Evolutionary conservation across 2,888 invertebrate genomes (phyloP).

Genomic region (Drosophila barbarae): DNA sequence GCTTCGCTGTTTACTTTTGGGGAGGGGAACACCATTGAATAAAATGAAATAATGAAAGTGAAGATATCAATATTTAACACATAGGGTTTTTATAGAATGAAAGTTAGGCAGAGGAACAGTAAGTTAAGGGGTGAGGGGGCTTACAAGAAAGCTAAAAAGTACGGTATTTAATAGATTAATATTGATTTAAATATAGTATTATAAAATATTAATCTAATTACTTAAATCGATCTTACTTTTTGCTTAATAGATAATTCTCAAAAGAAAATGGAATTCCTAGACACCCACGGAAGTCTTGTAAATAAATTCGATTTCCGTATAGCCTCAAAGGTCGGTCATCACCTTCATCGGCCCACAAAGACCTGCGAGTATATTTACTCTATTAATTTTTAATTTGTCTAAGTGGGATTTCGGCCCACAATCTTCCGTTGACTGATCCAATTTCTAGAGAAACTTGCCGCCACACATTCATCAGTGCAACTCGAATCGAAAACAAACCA

Average conservation of each 20-base stretch:
- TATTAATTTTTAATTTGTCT: constrained; percentile 5
- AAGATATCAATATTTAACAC: constrained; percentile 5
- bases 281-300: constrained; percentile 1
- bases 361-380: constrained; percentile 20
- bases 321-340: not conserved
- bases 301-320: constrained; percentile 18
- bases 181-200: too few relatives aligned
- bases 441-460: constrained; percentile 32
- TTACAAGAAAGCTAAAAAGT: not conserved
- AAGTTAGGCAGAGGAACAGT: not conserved
- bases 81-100: not conserved
- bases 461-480: constrained; percentile 44
- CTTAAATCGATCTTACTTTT: too few relatives aligned
- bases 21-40: not conserved
- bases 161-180: not conserved
- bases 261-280: not conserved
- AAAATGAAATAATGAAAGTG: constrained; percentile 15
- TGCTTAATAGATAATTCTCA: not conserved
- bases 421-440: constrained; percentile 31
- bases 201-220: too few relatives aligned
- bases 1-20: not conserved
- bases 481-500: constrained; percentile 53
- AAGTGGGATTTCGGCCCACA: constrained; percentile 6
- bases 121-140: not conserved
- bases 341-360: constrained; percentile 1